Base-by-base conservation (phyloP, 2,113 vertebrate genomes). In the Thymallus thymallus region DNA sequence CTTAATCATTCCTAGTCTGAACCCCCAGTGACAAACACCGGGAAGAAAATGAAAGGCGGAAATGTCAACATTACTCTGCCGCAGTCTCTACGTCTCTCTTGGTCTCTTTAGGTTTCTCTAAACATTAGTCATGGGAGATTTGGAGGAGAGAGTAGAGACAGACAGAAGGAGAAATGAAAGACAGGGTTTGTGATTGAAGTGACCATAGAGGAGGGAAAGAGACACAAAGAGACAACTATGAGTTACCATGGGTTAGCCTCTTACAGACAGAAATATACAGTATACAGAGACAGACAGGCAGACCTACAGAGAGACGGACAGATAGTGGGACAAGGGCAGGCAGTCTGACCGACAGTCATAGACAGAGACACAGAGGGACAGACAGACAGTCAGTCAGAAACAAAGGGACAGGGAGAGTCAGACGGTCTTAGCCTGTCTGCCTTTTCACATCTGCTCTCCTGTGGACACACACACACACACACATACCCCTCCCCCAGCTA, bases 391-490 rank as follows among this genome's bases (percentile, higher is more conserved):
- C 26, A 77, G 4, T 23, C 63, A 41, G 35, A 41, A 41, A 12
- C 35, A 2, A 7, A 41, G 35, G 2, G 35, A 41, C 35, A 41
- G 30, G 30, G 30, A 32, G 30, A 32, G 35, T 41, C 35, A 41
- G 35, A 41, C 9, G 35, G 35, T 16, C 24, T 86, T 64, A 88
- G 84, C 80, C 80, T 72, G 51, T 72, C 79, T 82, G 80, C 4
- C 68, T 30, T 64, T 64, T 70, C 84, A 82, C 88, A 87, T 88
- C 82, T 88, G 85, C 80, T 88, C 82, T 82, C 58, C 69, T 76
- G 48, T 78, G 66, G 24, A 1, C 35, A 13, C 26, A 2, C 35
- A 41, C 35, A 12, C 35, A 41, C 26, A 26, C 26, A 26, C 26
- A 26, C 65, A 12, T 73, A 55, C 56, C 64, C 56, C 64, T 70